phyloP scores from a whole-genome alignment of 2,888 invertebrate species.

The Dastarcus helophoroides region DNA sequence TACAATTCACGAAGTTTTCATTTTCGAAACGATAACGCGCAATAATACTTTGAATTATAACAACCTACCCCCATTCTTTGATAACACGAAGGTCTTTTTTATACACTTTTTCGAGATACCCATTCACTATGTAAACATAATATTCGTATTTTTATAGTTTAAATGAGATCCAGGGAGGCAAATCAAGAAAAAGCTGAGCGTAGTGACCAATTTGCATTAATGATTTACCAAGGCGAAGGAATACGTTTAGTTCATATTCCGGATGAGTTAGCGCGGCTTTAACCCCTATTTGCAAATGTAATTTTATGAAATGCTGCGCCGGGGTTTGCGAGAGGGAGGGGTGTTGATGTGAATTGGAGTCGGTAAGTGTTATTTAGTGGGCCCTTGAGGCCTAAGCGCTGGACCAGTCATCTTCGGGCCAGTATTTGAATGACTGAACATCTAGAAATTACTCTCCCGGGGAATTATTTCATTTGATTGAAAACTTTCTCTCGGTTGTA shows the following conservation, averaged over 20 bases:
- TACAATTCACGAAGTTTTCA: too few species aligned
- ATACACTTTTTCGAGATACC: too few species aligned
- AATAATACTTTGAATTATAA: too few species aligned
- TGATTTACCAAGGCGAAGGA: too few species aligned
- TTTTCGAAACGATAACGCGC: too few species aligned
- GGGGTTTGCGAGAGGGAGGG: conserved; percentile 34
- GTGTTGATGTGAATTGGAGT: conserved; percentile 38
- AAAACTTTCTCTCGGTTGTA: conserved; percentile 39
- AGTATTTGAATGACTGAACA: conserved; percentile 41
- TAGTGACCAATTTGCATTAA: too few species aligned
- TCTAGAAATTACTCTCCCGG: conserved; percentile 59
- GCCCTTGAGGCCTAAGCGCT: conserved; percentile 27
- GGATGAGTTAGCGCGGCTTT: conserved; percentile 25
- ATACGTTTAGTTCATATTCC: background rate
- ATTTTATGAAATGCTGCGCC: conserved; percentile 32
- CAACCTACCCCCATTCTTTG: too few species aligned
- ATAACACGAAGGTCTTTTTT: too few species aligned
- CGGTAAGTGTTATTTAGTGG: conserved; percentile 40
- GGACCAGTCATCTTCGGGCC: conserved; percentile 30
- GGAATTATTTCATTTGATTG: conserved; percentile 66
- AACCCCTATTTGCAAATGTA: conserved; percentile 36
- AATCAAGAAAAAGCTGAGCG: too few species aligned
- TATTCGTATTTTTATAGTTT: too few species aligned
- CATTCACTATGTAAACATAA: too few species aligned
- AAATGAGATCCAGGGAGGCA: too few species aligned